Percentiles rank a stretch among this genome's conserved stretches.
These are phyloP conservation scores for Panagrolaimus sp. DNA, from an alignment of 1,140 invertebrate genomes.

Conservation along the genomic window DNA sequence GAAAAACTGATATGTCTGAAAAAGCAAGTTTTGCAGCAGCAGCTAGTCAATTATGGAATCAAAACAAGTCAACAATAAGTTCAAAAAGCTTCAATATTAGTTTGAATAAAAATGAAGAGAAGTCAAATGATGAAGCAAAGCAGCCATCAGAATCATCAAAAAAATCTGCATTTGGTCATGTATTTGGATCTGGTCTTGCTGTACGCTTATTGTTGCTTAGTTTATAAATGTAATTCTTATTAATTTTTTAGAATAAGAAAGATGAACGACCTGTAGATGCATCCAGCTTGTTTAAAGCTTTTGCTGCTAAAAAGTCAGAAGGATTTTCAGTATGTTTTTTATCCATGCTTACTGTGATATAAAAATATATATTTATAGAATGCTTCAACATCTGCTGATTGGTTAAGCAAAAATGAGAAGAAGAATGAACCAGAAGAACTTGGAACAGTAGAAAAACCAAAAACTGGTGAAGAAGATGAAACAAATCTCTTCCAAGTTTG, in stretches of 20 bases:
- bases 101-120: not conserved
- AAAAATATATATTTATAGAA: not conserved
- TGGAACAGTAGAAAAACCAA: not conserved
- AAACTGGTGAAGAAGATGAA: slow-evolving; percentile 41
- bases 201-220: too few relatives aligned
- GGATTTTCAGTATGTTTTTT: too few relatives aligned
- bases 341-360: too few relatives aligned
- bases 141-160: not conserved
- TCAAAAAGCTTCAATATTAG: not conserved
- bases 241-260: too few relatives aligned
- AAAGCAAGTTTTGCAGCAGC: slow-evolving; percentile 4
- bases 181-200: not conserved
- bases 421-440: not conserved
- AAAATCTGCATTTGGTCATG: not conserved
- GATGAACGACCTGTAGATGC: not conserved
- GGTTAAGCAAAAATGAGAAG: not conserved
- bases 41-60: not conserved
- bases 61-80: not conserved
- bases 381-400: slow-evolving; percentile 1
- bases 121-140: not conserved
- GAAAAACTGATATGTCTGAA: not conserved
- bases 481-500: slow-evolving; percentile 34
- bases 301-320: not conserved
- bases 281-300: not conserved
- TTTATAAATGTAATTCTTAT: too few relatives aligned